Evolutionary conservation across 2,113 vertebrate species (phyloP), one percentile per base, ranked within the genome.

Genomic region (Fulmarus glacialis): DNA sequence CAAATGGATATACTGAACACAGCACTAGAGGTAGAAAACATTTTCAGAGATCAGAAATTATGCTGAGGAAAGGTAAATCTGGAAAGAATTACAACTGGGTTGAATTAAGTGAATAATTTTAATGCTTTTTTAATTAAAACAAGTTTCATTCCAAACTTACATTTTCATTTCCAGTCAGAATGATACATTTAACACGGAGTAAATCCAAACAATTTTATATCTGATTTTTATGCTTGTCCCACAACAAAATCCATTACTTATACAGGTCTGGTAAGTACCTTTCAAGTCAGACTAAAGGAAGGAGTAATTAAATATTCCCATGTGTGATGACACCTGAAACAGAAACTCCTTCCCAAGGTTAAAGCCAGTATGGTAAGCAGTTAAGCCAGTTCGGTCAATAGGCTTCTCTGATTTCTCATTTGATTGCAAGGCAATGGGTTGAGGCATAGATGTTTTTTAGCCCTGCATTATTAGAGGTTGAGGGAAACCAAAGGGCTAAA

Each of bases 251-350:
- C 77, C 20, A 87, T 95, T 93, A 91, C 56, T 94, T 66, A 84
- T 48, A 62, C 15, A 62, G 29, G 52, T 79, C 81, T 93, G 73
- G 78, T 72, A 94, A 91, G 43, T 40, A 89, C 38, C 83, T 74
- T 89, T 87, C 48, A 78, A 78, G 84, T 95, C 82, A 84, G 43
- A 55, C 32, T 71, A 79, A 89, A 72, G 59, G 89, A 92, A 91
- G 26, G 17, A 73, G 18, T 68, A 90, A 93, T 87, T 93, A 91
- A 82, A 68, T 96, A 87, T 56, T 60, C 68, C 48, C 42, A 29
- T 60, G 43, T 60, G 56, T 75, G 92, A 84, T 89, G 92, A 95
- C 79, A 94, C 36, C 68, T 89, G 83, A 95, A 95, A 87, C 64
- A 91, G 86, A 92, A 95, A 87, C 83, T 84, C 36, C 82, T 74